Conservation (phyloP, 2,888 invertebrate species). For the Bursaphelenchus okinawaensis region DNA sequence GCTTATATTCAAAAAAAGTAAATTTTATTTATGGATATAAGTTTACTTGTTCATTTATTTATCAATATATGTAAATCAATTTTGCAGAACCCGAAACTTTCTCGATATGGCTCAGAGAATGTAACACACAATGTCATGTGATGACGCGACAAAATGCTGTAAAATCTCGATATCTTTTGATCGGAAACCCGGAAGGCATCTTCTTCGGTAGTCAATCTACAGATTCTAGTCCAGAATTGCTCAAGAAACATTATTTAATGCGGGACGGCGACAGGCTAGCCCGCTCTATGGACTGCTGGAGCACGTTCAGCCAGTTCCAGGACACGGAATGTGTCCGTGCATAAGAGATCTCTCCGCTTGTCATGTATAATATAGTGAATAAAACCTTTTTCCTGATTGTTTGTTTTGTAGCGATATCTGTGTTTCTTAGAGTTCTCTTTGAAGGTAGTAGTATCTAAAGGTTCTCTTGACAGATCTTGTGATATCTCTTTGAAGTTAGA, state of each 20-base stretch:
- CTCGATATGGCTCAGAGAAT: slow-evolving; percentile 27
- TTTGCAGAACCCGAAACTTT: slow-evolving; percentile 14
- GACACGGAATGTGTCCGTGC: slow-evolving; percentile 20
- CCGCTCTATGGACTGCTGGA: slow-evolving; percentile 25
- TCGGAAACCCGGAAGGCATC: slow-evolving; percentile 9
- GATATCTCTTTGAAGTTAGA: no score
- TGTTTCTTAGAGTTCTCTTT: neutral
- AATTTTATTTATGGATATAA: no score
- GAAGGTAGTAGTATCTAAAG: no score
- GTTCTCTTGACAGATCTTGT: neutral
- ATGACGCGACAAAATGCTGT: slow-evolving; percentile 7
- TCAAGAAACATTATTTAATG: slow-evolving; percentile 38
- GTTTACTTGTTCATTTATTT: no score
- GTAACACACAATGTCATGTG: slow-evolving; percentile 21
- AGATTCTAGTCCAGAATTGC: neutral
- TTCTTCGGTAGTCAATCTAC: neutral
- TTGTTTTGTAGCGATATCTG: no score
- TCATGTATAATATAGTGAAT: neutral
- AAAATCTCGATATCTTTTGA: slow-evolving; percentile 6
- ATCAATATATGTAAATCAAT: no score
- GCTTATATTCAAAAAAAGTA: no score
- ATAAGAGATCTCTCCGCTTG: neutral
- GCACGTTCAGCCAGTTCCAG: slow-evolving; percentile 22
- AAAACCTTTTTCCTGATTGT: neutral
- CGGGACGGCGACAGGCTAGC: slow-evolving; percentile 28